Base-by-base conservation (phyloP, 1,140 invertebrate genomes). In the Drosophila prosaltans region DNA sequence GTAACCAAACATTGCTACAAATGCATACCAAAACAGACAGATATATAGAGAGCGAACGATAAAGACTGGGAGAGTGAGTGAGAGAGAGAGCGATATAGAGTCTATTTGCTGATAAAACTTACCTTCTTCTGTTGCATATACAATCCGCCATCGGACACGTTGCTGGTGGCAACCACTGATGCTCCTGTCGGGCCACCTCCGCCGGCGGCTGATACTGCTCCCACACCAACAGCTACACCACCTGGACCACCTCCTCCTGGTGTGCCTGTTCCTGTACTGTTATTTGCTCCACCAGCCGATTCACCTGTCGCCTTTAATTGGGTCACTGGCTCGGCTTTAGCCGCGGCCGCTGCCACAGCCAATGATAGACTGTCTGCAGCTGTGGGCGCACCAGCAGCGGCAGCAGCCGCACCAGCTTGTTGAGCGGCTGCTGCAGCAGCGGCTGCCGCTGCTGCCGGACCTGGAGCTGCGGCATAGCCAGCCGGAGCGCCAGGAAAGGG, bases 401-500 rank as follows among this genome's bases (percentile, higher is more conserved):
- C 94, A 59, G 93, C 93, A 64, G 89, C 89, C 60, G 74, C 54
- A 62, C 62, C 43, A 43, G 69, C 69, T 94, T 83, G 95, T 94
- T 85, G 95, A 94, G 93, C 95, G 93, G 93, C 93, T 89, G 30
- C 93, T 90, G 70, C 72, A 91, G 93, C 94, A 32, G 93, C 94
- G 39, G 93, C 93, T 62, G 90, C 92, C 40, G 94, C 94, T 69
- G 95, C 95, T 55, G 95, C 95, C 86, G 95, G 94, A 77, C 95
- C 94, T 16, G 93, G 77, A 32, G 89, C 93, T 58, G 93, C 95
- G 93, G 94, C 96, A 94, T 94, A 96, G 93, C 94, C 94, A 94
- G 95, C 94, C 93, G 96, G 96, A 94, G 95, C 96, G 91, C 94
- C 94, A 79, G 95, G 94, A 93, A 95, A 97, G 92, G 96, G 96